Evolutionary conservation across 2,888 invertebrate species (phyloP).

Genomic region (Chymomyza caudatula): DNA sequence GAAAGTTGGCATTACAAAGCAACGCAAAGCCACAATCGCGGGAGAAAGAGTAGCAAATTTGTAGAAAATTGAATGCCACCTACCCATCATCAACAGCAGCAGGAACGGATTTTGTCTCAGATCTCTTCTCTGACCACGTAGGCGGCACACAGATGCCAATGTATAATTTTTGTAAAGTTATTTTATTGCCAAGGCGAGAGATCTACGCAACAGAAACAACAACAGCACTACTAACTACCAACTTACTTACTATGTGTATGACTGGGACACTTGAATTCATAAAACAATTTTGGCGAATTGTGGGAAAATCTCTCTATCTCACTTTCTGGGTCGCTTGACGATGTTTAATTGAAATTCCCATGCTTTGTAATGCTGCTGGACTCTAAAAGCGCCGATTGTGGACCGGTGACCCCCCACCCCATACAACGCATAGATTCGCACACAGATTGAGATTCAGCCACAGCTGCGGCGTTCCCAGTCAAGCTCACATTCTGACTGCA

Average conservation of each 20-base stretch:
- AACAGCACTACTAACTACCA: no score
- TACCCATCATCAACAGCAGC: conserved; percentile 26
- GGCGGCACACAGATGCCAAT: conserved; percentile 62
- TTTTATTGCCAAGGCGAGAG: conserved; percentile 19
- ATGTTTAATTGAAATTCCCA: conserved; percentile 70
- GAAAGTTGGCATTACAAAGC: conserved; percentile 44
- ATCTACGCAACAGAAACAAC: neutral
- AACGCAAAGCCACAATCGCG: conserved; percentile 17
- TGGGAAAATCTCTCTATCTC: conserved; percentile 57
- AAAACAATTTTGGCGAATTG: conserved; percentile 53
- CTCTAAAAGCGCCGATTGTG: conserved; percentile 64
- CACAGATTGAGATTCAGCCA: neutral
- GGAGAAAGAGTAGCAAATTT: conserved; percentile 64
- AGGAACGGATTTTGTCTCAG: neutral
- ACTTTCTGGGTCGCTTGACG: conserved; percentile 12
- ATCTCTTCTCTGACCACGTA: conserved; percentile 47
- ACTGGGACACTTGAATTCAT: neutral
- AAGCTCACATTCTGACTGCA: neutral
- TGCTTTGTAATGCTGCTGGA: conserved; percentile 27
- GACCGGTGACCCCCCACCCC: neutral
- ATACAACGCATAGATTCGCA: neutral
- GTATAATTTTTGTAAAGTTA: conserved; percentile 55
- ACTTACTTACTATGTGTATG: neutral
- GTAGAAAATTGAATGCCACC: conserved; percentile 58
- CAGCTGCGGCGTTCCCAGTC: neutral